Evolutionary conservation across 2,888 invertebrate species (phyloP), one percentile per base, ranked within the genome.

Genomic region (Eucriotettix oculatus): DNA sequence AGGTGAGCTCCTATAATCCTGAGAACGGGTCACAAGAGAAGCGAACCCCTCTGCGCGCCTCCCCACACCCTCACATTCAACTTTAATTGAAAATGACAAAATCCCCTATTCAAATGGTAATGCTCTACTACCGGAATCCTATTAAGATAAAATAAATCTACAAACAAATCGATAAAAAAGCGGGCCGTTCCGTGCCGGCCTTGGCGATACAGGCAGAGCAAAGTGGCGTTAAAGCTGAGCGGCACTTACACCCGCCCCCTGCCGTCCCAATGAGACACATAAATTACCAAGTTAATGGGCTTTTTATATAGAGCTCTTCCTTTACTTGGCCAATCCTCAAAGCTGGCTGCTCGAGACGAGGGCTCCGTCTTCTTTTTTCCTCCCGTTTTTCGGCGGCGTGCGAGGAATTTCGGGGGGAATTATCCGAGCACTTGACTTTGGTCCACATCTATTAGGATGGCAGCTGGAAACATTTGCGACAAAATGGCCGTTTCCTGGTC

Each of bases 11-110:
- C 54, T 11, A 9, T 17, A 54, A 29, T 54, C 54, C 48, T 12
- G 14, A 12, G 48, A n/a, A n/a, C 14, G 48, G 48, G 54, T 17
- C 14, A n/a, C 29, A 14, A 14, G 54, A 29, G 54, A n/a, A 12
- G 16, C 54, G 54, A n/a, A 54, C 16, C 54, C 54, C 16, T 16
- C 54, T 16, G 29, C 9, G 54, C 17, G 17, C 14, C 54, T 54
- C 54, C 48, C 48, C 12, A 9, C 29, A n/a, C 16, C 54, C 10
- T 17, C 54, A 17, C 12, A 29, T 54, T 63, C 63, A 65, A 65
- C 64, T 65, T 65, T 65, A 65, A 65, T 65, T 65, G 65, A 64
- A 65, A 65, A 64, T 64, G 65, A 65, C 64, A 63, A 64, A 65
- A 64, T 66, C 66, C 64, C 65, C 65, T 61, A 66, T 66, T 66